Evolutionary conservation across 2,888 invertebrate species (phyloP).

Genomic region (Cataglyphis albicans): DNA sequence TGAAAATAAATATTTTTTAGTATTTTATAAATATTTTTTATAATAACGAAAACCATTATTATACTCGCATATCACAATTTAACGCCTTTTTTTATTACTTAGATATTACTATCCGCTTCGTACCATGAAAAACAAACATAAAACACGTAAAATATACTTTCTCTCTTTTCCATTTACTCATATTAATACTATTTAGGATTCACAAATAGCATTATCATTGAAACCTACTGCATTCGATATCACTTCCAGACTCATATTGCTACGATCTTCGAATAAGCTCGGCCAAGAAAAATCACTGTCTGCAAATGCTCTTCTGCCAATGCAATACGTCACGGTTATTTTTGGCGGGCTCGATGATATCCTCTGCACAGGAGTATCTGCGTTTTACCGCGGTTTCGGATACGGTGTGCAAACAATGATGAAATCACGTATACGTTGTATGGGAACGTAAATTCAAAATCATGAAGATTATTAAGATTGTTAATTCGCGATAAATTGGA

Average conservation of each 20-base stretch:
- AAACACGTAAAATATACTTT: neutral
- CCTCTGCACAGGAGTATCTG: neutral
- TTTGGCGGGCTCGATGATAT: slow-evolving; percentile 28
- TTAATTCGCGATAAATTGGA: neutral
- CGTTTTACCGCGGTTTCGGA: neutral
- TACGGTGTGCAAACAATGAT: neutral
- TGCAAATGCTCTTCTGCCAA: slow-evolving; percentile 4
- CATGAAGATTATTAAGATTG: neutral
- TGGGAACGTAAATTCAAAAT: neutral
- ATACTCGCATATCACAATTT: neutral
- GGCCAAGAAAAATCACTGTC: slow-evolving; percentile 18
- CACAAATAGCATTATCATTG: neutral
- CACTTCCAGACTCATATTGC: slow-evolving; percentile 37
- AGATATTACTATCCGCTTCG: neutral
- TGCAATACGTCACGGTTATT: slow-evolving; percentile 68
- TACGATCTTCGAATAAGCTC: neutral
- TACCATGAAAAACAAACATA: neutral
- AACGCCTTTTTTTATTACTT: neutral
- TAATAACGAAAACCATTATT: neutral
- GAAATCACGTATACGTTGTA: neutral
- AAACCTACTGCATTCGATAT: slow-evolving; percentile 44
- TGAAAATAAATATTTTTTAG: neutral
- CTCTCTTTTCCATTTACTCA: neutral
- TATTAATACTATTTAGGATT: neutral
- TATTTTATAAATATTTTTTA: neutral